Evolutionary conservation across 2,888 invertebrate genomes (phyloP).

Genomic region (Scaptomyza cyrtandrae): DNA sequence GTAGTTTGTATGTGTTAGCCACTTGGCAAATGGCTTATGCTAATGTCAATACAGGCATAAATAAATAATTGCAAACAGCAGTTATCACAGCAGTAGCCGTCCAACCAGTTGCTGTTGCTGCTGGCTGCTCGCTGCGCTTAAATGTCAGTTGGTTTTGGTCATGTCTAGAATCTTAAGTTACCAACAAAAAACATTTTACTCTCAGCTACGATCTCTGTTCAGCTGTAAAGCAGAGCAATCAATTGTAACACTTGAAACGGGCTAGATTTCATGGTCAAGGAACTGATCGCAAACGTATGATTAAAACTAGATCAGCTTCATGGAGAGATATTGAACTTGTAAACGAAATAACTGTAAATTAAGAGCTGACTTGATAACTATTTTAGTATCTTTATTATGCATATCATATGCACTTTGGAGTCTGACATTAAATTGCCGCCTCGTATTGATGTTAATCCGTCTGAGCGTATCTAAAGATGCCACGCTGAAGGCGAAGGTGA

Average conservation of each 20-base stretch:
- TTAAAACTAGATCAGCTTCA: conserved; percentile 14
- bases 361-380: conserved; percentile 3
- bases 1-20: conserved; percentile 15
- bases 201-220: conserved; percentile 17
- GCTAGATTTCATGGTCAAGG: conserved; percentile 73
- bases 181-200: conserved; percentile 13
- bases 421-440: conserved; percentile 20
- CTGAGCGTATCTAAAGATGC: conserved; percentile 57
- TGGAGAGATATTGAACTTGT: conserved; percentile 51
- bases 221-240: conserved; percentile 11
- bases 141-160: conserved; percentile 76
- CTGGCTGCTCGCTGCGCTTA: conserved; percentile 55
- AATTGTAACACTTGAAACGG: conserved; percentile 21
- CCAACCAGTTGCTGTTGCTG: conserved; percentile 68
- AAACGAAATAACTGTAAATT: conserved; percentile 2
- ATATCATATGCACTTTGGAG: conserved; percentile 26
- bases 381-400: conserved; percentile 23
- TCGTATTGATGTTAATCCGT: conserved; percentile 64
- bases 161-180: conserved; percentile 56
- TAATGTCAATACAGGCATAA: conserved; percentile 83
- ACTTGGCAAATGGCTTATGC: conserved; percentile 74
- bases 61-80: conserved; percentile 76
- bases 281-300: conserved; percentile 33
- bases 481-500: conserved; percentile 59
- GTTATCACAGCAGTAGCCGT: conserved; percentile 43